Evolutionary conservation across 2,888 invertebrate species (phyloP).

Genomic region (Biston betularia): DNA sequence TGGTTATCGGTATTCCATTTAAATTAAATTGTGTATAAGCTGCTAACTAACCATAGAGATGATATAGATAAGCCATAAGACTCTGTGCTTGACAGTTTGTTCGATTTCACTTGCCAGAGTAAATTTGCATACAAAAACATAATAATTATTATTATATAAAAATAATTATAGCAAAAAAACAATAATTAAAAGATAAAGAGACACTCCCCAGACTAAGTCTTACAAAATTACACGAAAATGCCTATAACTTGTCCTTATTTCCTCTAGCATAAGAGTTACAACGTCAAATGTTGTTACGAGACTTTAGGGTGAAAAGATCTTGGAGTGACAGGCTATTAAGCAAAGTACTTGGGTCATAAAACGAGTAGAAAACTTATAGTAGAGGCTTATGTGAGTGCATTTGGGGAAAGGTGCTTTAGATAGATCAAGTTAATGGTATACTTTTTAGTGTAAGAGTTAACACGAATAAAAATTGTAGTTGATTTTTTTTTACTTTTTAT

Average conservation of each 20-base stretch:
- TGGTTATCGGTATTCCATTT: no score
- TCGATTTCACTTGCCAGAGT: no score
- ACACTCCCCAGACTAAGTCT: constrained; percentile 10
- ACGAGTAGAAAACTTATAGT: constrained; percentile 31
- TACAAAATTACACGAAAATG: not conserved
- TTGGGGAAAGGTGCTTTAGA: constrained; percentile 1
- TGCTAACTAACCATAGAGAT: no score
- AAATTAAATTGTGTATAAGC: no score
- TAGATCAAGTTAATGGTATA: constrained; percentile 12
- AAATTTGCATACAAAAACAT: no score
- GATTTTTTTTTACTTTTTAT: no score
- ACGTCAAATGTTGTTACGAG: not conserved
- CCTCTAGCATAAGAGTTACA: constrained; percentile 7
- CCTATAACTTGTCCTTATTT: constrained; percentile 8
- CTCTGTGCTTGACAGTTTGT: no score
- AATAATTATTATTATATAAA: no score
- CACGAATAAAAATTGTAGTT: no score
- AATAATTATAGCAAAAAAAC: no score
- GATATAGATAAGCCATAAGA: no score
- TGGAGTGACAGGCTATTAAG: constrained; percentile 34
- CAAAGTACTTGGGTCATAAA: constrained; percentile 32
- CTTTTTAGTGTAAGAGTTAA: not conserved
- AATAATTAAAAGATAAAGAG: no score
- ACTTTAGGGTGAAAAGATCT: constrained; percentile 14
- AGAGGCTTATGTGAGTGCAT: constrained; percentile 27